Evolutionary conservation across 1,140 invertebrate species (phyloP), one percentile per base, ranked within the genome.

Genomic region (Rhopalosiphum maidis): DNA sequence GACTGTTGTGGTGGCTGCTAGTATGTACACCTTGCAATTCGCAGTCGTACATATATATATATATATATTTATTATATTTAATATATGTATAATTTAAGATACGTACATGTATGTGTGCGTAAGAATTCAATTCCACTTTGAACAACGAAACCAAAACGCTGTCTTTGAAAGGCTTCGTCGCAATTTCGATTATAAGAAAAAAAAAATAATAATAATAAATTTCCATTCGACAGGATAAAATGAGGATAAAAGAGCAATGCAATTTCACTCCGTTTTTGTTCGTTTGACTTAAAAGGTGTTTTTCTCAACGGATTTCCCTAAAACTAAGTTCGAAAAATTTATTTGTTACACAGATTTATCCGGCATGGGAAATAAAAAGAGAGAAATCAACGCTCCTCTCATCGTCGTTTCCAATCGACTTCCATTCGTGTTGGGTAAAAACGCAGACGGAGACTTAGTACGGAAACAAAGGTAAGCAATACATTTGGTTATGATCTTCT

Each of bases 341-440:
- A n/a, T 68, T 68, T 68, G 55, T 90, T 93, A 30, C 15, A 18
- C 77, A 93, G 91, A 93, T 25, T 93, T 93, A 23, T 43, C 82
- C 48, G 85, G 82, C 25, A 93, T 93, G 91, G 82, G 91, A 15
- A 82, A 83, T 30, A 90, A 54, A 43, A 93, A 91, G 30, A 83
- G 88, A 86, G 94, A 94, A 30, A 94, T 94, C 41, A 94, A 94
- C 41, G 94, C 88, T 11, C 94, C 94, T 54, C 97, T 98, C 96
- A 98, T 98, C 94, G 98, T 98, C 93, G 97, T 98, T 89, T 98
- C 98, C 94, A 98, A 98, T 96, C 96, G 98, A 94, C 96, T 98
- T 94, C 98, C 98, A 18, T 98, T 98, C 95, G 97, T 98, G 94
- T 95, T 98, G 55, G 97, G 97, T 94, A 96, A 97, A 94, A 97